phyloP scores from a whole-genome alignment of 2,113 vertebrate species.

The Scalopus aquaticus region DNA sequence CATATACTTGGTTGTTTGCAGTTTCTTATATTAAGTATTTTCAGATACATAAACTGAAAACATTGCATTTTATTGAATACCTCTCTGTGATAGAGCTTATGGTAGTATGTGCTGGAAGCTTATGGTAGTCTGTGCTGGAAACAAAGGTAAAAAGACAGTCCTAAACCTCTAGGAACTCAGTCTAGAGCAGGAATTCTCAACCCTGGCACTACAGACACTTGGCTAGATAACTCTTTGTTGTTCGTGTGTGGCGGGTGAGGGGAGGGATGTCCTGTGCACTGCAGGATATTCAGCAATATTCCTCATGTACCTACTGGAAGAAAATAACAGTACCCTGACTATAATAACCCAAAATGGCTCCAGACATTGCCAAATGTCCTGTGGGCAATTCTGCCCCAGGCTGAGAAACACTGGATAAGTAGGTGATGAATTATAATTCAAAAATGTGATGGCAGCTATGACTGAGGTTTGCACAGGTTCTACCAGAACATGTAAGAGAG shows the following conservation, averaged over 20 bases:
- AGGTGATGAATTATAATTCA: not conserved
- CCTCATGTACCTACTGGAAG: not conserved
- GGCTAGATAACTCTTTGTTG: not conserved
- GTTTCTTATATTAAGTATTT: not conserved
- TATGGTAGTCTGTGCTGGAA: not conserved
- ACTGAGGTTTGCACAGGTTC: not conserved
- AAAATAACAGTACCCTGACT: not conserved
- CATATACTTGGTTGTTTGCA: not conserved
- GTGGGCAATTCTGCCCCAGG: not conserved
- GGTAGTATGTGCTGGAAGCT: not conserved
- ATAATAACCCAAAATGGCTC: not conserved
- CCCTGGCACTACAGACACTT: not conserved
- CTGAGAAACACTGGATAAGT: not conserved
- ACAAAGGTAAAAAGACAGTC: not conserved
- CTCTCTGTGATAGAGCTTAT: not conserved
- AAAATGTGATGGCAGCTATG: not conserved
- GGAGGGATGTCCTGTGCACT: not conserved
- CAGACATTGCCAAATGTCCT: not conserved
- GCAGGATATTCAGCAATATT: not conserved
- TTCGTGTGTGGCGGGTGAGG: too few relatives aligned
- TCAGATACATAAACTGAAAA: slow-evolving; percentile 6
- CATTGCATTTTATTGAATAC: not conserved
- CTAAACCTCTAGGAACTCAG: not conserved
- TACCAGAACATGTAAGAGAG: not conserved
- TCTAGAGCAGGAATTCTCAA: not conserved